Base-by-base conservation (phyloP, 2,797 vertebrate genomes). In the Catharus ustulatus region DNA sequence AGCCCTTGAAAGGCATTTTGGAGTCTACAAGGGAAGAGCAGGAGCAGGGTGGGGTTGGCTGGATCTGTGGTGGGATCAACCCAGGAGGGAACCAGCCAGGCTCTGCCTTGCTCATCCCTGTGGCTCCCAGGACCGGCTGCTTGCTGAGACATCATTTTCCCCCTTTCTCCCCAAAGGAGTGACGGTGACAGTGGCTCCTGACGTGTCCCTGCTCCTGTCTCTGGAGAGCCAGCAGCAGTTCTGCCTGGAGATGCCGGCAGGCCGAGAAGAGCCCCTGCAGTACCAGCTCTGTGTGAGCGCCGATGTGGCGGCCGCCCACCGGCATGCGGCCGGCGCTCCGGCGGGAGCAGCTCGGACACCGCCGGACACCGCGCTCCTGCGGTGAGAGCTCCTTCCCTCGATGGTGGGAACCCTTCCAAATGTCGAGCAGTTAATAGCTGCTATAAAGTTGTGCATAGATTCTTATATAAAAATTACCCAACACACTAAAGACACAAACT, bases 271-370 rank as follows among this genome's bases (percentile, higher is more conserved):
- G 34, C 97, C 98, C 19, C 97, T 99, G 79, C 98, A 97, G 74
- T 99, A 99, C 97, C 98, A 95, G 4, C 98, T 99, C 92, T 99
- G 99, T 12, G 94, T 98, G 94, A 98, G 98, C 74, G 91, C 95
- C 4, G 96, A 98, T 10, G 90, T 98, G 29, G 98, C 92, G 29
- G 94, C 98, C 0, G 98, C 98, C 26, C 98, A 98, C 71, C 98
- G 95, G 82, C 98, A 98, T 62, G 94, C 90, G 21, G 95, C 97
- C 91, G 84, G 85, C 27, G 97, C 95, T 68, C 97, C 29, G 93
- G 89, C 6, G 40, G 48, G 89, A 43, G 96, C 81, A 42, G 94
- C 73, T 34, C 97, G 98, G 95, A 96, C 96, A 17, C 97, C 95
- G 90, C 99, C 99, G 6, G 98, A 98, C 89, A 96, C 95, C 32